Percentiles rank a stretch among this genome's conserved stretches.
phyloP scores from a whole-genome alignment of 2,888 invertebrate species.

The Lepeophtheirus nordmannii region DNA sequence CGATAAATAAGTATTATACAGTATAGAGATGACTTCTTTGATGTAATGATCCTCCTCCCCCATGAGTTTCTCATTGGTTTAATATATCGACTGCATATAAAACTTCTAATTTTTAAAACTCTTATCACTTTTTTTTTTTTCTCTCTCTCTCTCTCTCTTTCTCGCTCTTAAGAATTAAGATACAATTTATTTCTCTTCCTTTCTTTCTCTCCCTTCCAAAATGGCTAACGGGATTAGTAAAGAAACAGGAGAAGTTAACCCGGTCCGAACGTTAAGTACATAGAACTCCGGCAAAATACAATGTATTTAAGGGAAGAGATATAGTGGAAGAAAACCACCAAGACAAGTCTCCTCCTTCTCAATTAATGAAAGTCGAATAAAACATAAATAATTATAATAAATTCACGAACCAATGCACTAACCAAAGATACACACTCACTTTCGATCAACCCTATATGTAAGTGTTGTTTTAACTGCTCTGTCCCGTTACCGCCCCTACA shows the following conservation, averaged over 20 bases:
- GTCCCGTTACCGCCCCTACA: no score
- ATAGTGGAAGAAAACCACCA: no score
- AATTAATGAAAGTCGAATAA: no score
- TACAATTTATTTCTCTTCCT: neutral
- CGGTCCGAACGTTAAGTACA: neutral
- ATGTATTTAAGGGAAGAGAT: no score
- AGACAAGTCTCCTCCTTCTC: no score
- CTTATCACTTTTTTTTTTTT: neutral
- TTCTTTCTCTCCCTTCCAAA: neutral
- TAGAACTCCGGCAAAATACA: neutral
- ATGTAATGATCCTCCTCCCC: neutral
- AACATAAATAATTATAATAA: no score
- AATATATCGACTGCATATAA: neutral
- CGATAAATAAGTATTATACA: no score
- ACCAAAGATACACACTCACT: no score
- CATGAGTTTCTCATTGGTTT: neutral
- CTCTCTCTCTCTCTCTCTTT: neutral
- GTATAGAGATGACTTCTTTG: neutral
- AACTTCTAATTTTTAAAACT: neutral
- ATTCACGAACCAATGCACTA: no score
- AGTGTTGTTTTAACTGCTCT: no score
- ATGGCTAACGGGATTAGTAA: neutral
- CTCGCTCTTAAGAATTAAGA: neutral
- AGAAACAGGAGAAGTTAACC: neutral
- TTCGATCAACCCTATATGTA: no score